A percentile compares a stretch with the other conserved stretches of the same genome.
phyloP scores from a whole-genome alignment of 2,113 vertebrate genomes.

The Chaetura pelagica region DNA sequence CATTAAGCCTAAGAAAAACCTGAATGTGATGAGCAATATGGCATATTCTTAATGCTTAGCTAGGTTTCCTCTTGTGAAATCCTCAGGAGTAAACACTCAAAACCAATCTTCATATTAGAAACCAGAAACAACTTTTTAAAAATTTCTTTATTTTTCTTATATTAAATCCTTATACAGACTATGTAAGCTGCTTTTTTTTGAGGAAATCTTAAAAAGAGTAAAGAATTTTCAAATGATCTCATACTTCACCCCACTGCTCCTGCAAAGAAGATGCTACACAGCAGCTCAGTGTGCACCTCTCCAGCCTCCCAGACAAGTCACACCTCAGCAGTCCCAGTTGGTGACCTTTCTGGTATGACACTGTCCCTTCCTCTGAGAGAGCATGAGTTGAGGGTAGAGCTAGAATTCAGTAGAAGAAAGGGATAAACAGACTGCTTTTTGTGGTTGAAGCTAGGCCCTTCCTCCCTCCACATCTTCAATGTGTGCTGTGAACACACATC shows the following conservation, averaged over 20 bases:
- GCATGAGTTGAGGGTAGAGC: accelerated
- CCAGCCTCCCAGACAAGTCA: background rate
- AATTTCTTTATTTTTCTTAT: too few species aligned
- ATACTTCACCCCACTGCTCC: background rate
- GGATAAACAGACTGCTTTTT: background rate
- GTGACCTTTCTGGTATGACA: background rate
- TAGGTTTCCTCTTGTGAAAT: background rate
- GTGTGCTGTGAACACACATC: accelerated
- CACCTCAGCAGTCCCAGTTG: background rate
- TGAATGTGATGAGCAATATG: background rate
- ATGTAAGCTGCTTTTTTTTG: background rate
- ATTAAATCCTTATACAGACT: background rate
- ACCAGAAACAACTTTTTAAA: background rate
- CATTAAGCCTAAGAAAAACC: background rate
- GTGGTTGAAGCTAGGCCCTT: background rate
- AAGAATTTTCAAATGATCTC: background rate
- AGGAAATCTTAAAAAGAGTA: background rate
- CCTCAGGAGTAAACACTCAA: background rate
- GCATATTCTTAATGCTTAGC: background rate
- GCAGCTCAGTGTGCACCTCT: background rate
- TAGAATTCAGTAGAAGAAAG: background rate
- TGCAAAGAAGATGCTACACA: accelerated
- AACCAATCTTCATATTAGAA: background rate
- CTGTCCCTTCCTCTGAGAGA: background rate
- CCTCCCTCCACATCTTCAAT: background rate